Conservation (phyloP, 2,797 vertebrate species). For the Microctenopoma lineatum region DNA sequence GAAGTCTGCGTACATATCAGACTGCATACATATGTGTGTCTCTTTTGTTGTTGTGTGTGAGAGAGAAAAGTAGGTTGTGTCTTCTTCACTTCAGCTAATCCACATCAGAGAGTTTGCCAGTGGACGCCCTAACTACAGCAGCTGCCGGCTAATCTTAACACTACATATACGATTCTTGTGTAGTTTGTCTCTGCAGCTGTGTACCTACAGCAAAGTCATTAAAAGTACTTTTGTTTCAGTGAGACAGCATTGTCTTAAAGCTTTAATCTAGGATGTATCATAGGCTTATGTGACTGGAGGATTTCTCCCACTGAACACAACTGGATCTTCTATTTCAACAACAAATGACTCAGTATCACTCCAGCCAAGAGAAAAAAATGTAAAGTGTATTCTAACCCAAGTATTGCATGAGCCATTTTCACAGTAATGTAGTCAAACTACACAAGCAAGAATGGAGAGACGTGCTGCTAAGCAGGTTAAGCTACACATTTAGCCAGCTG, state of each 20-base stretch:
- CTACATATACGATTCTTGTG: constrained; percentile 4
- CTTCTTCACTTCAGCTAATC: constrained; percentile 46
- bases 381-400: not conserved
- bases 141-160: constrained; percentile 51
- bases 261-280: too few relatives aligned
- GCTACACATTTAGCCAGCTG: constrained; percentile 14
- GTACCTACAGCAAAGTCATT: constrained; percentile 13
- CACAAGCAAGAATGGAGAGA: not conserved
- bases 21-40: not conserved
- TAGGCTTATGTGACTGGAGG: too few relatives aligned
- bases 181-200: constrained; percentile 20
- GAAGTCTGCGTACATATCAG: not conserved
- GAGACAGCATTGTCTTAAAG: not conserved
- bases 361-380: constrained; percentile 9
- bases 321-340: not conserved
- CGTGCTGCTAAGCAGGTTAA: constrained; percentile 10
- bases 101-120: constrained; percentile 41
- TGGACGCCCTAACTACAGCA: constrained; percentile 39
- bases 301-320: constrained; percentile 3
- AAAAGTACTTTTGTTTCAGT: constrained; percentile 6
- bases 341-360: constrained; percentile 23
- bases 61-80: constrained; percentile 21
- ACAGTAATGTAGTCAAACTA: not conserved
- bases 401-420: not conserved
- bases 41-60: not conserved